Base-by-base conservation (phyloP, 2,113 vertebrate genomes). In the Amia ocellicauda region DNA sequence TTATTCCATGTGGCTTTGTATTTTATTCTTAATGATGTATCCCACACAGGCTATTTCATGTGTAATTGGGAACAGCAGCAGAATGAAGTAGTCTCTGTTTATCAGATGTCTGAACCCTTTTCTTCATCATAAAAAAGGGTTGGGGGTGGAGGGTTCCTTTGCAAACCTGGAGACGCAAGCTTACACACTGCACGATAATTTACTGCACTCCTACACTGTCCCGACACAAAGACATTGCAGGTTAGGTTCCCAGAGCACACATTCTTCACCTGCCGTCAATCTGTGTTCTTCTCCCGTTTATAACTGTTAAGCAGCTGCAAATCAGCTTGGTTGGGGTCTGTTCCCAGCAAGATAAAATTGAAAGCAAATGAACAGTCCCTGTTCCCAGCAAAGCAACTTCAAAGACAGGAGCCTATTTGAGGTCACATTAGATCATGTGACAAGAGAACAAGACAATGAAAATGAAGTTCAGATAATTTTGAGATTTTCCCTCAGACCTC, bases 31-130 rank as follows among this genome's bases (percentile, higher is more conserved):
- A 58, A 58, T 58, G 56, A 58, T 28, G 56, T 36, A 58, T 40
- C 31, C 56, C 19, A 58, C 31, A 58, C 56, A 41, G 31, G 29
- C 56, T 41, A 40, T 58, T 58, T 20, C 56, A 41, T 22, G 29
- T 36, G 56, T 58, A 58, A 58, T 58, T 58, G 56, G 31, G 56
- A 58, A 40, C 56, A 58, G 56, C n/a, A 14, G 31, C 31, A n/a
- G 19, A 19, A 41, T 41, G 56, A 28, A 13, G 56, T 26, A 56
- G 54, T 19, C 54, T 23, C 54, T 28, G 54, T 41, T 58, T 58
- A 58, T 58, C 55, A 31, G 55, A 58, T 20, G 29, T 58, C 56
- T 41, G 56, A 20, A 28, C 11, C 28, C 56, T 31, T n/a, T 16
- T 55, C 27, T 28, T 28, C 52, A 28, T 24, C 24, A 27, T 26